Conservation (phyloP, 2,113 vertebrate genomes). For the Bubalus kerabau region DNA sequence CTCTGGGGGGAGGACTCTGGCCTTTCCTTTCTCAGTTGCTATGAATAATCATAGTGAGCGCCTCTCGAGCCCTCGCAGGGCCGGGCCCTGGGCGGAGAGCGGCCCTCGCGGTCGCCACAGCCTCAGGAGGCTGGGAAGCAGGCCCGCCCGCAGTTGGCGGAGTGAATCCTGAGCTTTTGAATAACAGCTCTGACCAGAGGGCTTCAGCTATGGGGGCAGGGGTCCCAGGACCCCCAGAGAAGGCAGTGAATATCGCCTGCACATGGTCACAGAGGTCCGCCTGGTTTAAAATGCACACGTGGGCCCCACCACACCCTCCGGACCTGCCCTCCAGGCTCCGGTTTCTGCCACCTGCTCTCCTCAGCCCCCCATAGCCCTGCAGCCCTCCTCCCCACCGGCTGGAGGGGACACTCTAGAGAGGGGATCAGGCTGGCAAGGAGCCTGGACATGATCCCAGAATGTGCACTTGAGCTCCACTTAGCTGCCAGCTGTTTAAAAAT, state of each 20-base stretch:
- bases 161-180: neutral
- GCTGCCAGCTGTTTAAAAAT: slow-evolving; percentile 42
- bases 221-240: no score
- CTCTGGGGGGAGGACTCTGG: neutral
- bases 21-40: accelerated
- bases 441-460: accelerated
- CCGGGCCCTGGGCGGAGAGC: neutral
- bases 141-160: accelerated
- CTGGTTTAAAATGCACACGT: accelerated
- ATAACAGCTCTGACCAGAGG: accelerated
- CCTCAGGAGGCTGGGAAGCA: neutral
- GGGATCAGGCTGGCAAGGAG: neutral
- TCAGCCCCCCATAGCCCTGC: accelerated
- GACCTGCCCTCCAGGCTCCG: accelerated
- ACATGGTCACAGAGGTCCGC: accelerated
- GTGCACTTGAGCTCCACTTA: neutral
- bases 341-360: accelerated
- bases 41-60: accelerated
- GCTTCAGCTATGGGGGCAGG: neutral
- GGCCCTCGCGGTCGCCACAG: accelerated
- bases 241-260: accelerated
- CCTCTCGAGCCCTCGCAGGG: neutral
- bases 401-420: neutral
- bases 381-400: accelerated
- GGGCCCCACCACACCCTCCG: accelerated